Conservation (phyloP, 2,888 invertebrate genomes). For the Prosapia bicincta region DNA sequence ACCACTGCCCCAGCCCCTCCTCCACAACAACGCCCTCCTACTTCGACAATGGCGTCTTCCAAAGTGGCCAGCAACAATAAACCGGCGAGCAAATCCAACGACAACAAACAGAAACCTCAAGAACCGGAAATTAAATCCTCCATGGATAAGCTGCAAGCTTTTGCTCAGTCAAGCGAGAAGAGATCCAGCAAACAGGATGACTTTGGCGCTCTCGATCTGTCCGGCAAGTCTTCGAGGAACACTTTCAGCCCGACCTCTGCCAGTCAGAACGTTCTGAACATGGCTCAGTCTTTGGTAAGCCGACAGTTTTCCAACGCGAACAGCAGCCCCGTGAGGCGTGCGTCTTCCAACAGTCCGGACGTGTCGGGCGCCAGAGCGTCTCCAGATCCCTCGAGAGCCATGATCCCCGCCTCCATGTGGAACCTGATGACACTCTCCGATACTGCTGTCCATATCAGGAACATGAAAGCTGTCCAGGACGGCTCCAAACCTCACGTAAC, state of each 20-base stretch:
- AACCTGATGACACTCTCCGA: slow-evolving; percentile 55
- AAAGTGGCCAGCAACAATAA: background rate
- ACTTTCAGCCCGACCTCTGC: slow-evolving; percentile 24
- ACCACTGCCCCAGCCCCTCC: background rate
- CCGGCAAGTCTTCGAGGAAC: slow-evolving; percentile 46
- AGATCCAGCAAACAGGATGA: slow-evolving; percentile 43
- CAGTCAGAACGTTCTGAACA: slow-evolving; percentile 31
- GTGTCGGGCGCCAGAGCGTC: slow-evolving; percentile 14
- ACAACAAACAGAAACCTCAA: background rate
- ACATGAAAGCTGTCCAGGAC: slow-evolving; percentile 40
- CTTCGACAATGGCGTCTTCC: background rate
- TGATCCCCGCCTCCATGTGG: slow-evolving; percentile 43
- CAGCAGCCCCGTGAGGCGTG: slow-evolving; percentile 32
- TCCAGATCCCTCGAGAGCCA: slow-evolving; percentile 10
- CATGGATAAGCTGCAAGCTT: background rate
- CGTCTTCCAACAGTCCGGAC: slow-evolving; percentile 15
- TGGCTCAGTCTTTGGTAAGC: slow-evolving; percentile 37
- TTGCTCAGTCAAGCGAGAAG: background rate
- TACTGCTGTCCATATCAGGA: slow-evolving; percentile 43
- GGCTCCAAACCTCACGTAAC: slow-evolving; percentile 28
- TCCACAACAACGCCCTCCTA: background rate
- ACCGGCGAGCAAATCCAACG: background rate
- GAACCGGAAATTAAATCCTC: background rate
- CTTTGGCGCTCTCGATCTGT: slow-evolving; percentile 54
- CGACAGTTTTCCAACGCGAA: slow-evolving; percentile 38